phyloP scores from a whole-genome alignment of 2,888 invertebrate species.

The Euphydryas editha region DNA sequence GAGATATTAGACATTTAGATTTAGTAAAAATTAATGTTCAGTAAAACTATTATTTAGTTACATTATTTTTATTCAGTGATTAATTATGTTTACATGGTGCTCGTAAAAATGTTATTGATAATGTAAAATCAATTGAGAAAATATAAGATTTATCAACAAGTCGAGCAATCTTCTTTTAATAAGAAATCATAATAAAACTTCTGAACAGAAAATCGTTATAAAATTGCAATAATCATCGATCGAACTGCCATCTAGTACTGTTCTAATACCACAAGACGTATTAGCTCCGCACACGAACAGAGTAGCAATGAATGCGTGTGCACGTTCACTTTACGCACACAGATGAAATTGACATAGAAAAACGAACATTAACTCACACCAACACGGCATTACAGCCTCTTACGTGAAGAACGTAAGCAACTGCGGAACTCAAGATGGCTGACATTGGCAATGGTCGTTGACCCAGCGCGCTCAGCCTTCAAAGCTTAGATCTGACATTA shows the following conservation, averaged over 20 bases:
- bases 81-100: no score
- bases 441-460: constrained; percentile 83
- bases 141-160: not conserved
- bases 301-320: constrained; percentile 46
- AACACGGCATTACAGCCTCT: constrained; percentile 77
- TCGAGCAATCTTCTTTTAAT: constrained; percentile 25
- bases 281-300: constrained; percentile 48
- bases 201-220: constrained; percentile 34
- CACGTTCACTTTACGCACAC: constrained; percentile 72
- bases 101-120: constrained; percentile 34
- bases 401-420: constrained; percentile 83
- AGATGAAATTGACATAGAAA: constrained; percentile 66
- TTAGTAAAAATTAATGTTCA: no score
- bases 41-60: no score
- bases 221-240: constrained; percentile 40
- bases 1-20: no score
- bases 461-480: constrained; percentile 79
- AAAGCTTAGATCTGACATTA: constrained; percentile 80
- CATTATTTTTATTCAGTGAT: no score
- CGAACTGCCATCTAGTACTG: constrained; percentile 53
- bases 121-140: not conserved
- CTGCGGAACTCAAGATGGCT: constrained; percentile 83
- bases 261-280: constrained; percentile 46
- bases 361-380: constrained; percentile 80
- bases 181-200: constrained; percentile 14